Percentiles rank a stretch among this genome's conserved stretches.
Evolutionary conservation across 2,888 invertebrate species (phyloP).

Genomic region (Epinotia bilunana): DNA sequence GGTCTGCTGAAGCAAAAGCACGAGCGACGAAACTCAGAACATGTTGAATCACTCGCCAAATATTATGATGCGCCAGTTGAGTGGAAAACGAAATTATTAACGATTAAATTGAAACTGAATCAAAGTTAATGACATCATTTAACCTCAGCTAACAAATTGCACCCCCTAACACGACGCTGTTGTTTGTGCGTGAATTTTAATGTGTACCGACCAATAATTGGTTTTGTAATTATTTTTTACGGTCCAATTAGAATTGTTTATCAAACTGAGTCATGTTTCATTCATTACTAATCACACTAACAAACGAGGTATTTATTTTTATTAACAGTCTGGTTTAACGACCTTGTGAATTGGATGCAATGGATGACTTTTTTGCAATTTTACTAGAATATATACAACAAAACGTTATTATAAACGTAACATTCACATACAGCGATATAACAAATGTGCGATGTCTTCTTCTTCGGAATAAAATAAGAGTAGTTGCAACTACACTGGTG

Average conservation of each 20-base stretch:
- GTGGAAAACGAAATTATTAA: slow-evolving; percentile 7
- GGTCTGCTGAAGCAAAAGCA: not conserved
- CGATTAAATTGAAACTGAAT: slow-evolving; percentile 1
- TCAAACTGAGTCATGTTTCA: not conserved
- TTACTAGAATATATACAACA: not conserved
- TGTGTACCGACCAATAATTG: slow-evolving; percentile 13
- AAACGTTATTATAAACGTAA: not conserved
- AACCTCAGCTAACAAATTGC: slow-evolving; percentile 27
- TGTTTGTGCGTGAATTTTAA: slow-evolving; percentile 32
- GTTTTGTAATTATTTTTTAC: slow-evolving; percentile 22
- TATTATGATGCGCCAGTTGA: not conserved
- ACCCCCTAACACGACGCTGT: slow-evolving; percentile 14
- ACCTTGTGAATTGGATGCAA: not conserved
- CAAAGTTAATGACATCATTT: slow-evolving; percentile 22
- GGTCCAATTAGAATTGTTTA: slow-evolving; percentile 20
- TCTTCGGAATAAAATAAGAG: too few species aligned
- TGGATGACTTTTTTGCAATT: not conserved
- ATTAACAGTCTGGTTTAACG: not conserved
- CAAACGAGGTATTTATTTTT: not conserved
- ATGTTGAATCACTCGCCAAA: not conserved
- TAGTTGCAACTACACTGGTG: too few species aligned
- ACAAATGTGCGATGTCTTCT: too few species aligned
- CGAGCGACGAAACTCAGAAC: not conserved
- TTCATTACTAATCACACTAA: not conserved
- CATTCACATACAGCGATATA: not conserved